Evolutionary conservation across 2,113 vertebrate genomes (phyloP).

Genomic region (Mobula hypostoma): DNA sequence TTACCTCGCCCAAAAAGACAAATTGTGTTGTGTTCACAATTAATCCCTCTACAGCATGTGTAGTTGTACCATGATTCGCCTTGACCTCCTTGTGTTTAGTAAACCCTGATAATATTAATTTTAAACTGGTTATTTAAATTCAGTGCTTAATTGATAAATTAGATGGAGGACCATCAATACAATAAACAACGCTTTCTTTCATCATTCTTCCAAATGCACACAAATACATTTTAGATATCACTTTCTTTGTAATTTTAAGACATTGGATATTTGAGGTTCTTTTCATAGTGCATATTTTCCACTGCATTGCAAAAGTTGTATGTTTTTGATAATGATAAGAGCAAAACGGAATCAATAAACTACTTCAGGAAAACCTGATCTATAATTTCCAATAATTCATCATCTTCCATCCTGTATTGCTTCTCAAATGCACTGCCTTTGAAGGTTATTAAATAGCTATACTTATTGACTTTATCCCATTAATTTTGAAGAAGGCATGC

Average conservation of each 20-base stretch:
- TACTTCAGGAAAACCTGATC: not conserved
- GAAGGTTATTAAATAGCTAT: not conserved
- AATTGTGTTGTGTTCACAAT: not conserved
- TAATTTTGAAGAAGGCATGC: conserved; percentile 22
- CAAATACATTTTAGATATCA: not conserved
- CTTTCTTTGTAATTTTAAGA: not conserved
- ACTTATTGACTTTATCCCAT: conserved; percentile 22
- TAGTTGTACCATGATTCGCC: not conserved
- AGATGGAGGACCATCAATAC: not conserved
- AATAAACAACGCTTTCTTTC: not conserved
- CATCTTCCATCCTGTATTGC: not conserved
- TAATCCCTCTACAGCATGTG: not conserved
- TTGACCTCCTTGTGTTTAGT: not conserved
- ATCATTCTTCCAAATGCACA: not conserved
- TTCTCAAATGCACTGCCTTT: not conserved
- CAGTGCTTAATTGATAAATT: not conserved
- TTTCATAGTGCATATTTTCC: not conserved
- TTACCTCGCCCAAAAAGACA: not conserved
- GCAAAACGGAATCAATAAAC: conserved; percentile 29
- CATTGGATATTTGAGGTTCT: not conserved
- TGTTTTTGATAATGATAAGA: not conserved
- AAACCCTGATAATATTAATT: not conserved
- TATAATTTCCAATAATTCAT: conserved; percentile 29
- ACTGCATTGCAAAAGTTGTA: not conserved
- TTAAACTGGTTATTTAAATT: not conserved